Evolutionary conservation across 2,113 vertebrate genomes (phyloP).

Genomic region (Bostrychus sinensis): DNA sequence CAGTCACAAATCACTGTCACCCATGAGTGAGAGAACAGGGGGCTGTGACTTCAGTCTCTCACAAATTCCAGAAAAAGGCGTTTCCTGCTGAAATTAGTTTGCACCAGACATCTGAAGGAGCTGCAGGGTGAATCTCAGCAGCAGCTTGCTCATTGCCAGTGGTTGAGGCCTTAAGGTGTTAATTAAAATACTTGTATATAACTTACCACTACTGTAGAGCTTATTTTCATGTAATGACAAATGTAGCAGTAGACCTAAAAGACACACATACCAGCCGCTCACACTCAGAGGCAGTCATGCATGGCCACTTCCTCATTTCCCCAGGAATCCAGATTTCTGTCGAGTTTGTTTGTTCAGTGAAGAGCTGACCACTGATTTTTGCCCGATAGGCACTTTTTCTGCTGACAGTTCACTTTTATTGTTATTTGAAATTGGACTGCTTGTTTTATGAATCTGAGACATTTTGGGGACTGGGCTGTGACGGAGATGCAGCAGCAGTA

Average conservation of each 20-base stretch:
- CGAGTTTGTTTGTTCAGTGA: conserved; percentile 62
- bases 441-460: conserved; percentile 18
- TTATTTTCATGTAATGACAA: neutral
- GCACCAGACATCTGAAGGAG: conserved; percentile 23
- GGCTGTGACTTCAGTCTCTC: conserved; percentile 8
- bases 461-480: neutral
- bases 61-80: conserved; percentile 46
- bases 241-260: neutral
- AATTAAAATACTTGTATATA: neutral
- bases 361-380: conserved; percentile 64
- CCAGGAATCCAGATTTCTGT: conserved; percentile 65
- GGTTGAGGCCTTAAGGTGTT: neutral
- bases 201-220: neutral
- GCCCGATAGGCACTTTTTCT: conserved; percentile 60
- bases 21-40: conserved; percentile 5
- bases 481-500: conserved; percentile 15
- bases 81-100: conserved; percentile 37
- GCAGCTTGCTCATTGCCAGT: neutral
- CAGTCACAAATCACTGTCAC: conserved; percentile 11
- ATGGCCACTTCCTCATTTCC: conserved; percentile 55
- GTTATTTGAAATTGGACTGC: conserved; percentile 29
- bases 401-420: conserved; percentile 49
- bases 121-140: conserved; percentile 10
- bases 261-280: neutral
- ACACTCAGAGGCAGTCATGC: neutral